Conservation (phyloP, 2,888 invertebrate species). For the Galeopsomyia nigrocyanea region DNA sequence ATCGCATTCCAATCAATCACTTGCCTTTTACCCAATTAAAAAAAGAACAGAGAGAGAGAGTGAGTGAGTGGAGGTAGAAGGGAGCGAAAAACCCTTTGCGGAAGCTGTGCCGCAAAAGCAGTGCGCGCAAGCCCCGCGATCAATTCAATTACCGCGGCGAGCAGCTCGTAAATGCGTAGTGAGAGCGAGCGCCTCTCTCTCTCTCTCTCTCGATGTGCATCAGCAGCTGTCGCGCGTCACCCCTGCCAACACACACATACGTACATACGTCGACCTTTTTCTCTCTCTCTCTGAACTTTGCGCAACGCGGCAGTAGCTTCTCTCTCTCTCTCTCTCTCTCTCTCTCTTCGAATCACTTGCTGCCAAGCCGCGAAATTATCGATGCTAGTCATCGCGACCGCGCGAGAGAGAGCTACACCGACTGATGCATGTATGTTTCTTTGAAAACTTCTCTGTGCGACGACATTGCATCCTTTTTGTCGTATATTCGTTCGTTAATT, state of each 20-base stretch:
- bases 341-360: too few relatives aligned
- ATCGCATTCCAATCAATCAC: too few relatives aligned
- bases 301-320: slow-evolving; percentile 55
- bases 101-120: slow-evolving; percentile 1
- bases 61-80: too few relatives aligned
- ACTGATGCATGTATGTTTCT: slow-evolving; percentile 54
- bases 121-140: slow-evolving; percentile 51
- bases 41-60: neutral
- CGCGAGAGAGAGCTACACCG: slow-evolving; percentile 36
- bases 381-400: too few relatives aligned
- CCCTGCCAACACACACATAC: too few relatives aligned
- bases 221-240: too few relatives aligned
- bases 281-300: slow-evolving; percentile 29
- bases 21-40: too few relatives aligned
- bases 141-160: slow-evolving; percentile 64
- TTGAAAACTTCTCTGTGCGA: too few relatives aligned
- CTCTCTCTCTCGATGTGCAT: neutral
- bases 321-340: neutral
- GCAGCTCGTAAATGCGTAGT: slow-evolving; percentile 11
- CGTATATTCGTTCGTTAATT: too few relatives aligned
- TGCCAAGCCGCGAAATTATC: too few relatives aligned
- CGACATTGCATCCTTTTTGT: too few relatives aligned
- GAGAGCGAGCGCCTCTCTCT: neutral
- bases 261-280: too few relatives aligned
- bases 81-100: neutral